Evolutionary conservation across 2,113 vertebrate species (phyloP).

Genomic region (Cottus gobio): DNA sequence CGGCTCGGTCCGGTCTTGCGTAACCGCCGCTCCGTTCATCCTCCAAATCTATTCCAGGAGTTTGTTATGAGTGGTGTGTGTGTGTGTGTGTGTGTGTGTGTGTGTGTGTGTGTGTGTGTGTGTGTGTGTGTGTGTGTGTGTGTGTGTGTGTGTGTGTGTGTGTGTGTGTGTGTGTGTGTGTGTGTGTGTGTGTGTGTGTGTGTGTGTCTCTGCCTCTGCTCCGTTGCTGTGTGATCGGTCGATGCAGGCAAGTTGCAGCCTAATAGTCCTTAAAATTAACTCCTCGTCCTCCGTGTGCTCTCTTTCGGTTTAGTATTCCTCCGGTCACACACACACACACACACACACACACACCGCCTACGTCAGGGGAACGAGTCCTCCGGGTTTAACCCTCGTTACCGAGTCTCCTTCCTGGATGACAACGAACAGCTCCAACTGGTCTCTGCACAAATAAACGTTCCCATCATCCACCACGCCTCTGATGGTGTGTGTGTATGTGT

Average conservation of each 20-base stretch:
- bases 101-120: neutral
- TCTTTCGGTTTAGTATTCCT: slow-evolving; percentile 7
- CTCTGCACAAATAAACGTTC: neutral
- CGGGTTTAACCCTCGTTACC: slow-evolving; percentile 20
- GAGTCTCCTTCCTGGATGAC: neutral
- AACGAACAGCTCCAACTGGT: neutral
- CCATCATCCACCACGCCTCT: slow-evolving; percentile 20
- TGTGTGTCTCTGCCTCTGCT: neutral
- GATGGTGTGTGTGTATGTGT: neutral
- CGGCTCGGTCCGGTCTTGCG: slow-evolving; percentile 31
- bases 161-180: neutral
- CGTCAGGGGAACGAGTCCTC: neutral
- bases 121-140: slow-evolving; percentile 4
- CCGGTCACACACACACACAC: slow-evolving; percentile 8
- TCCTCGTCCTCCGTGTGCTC: neutral
- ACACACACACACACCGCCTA: neutral
- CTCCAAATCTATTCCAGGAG: slow-evolving; percentile 41
- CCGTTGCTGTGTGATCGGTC: neutral
- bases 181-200: neutral
- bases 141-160: no score
- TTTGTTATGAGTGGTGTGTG: neutral
- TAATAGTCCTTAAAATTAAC: neutral
- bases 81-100: neutral
- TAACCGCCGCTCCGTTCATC: slow-evolving; percentile 54
- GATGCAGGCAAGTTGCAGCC: neutral